Conservation (phyloP, 2,797 vertebrate species). For the Vireo griseus region DNA sequence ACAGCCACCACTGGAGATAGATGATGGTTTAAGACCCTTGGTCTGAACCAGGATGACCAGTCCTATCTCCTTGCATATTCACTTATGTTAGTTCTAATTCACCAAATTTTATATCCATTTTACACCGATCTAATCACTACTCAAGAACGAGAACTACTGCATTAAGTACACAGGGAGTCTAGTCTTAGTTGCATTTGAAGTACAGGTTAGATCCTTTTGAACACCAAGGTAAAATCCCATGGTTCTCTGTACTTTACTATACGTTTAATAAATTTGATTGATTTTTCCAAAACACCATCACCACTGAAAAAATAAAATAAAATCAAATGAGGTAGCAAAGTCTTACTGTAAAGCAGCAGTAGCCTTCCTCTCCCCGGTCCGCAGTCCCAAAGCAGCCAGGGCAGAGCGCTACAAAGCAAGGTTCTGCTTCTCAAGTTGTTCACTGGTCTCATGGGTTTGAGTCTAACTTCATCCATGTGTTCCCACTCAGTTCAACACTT, state of each 20-base stretch:
- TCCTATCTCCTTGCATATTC: background rate
- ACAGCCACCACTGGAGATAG: background rate
- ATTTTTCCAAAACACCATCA: background rate
- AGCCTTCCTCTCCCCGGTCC: background rate
- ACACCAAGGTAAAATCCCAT: background rate
- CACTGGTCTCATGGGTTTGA: background rate
- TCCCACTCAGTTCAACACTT: background rate
- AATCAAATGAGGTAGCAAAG: background rate
- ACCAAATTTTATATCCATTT: background rate
- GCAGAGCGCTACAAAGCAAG: background rate
- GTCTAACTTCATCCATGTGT: background rate
- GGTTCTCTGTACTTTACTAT: background rate
- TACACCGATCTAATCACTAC: background rate
- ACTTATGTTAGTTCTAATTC: background rate
- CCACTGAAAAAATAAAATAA: background rate
- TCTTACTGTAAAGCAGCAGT: conserved; percentile 4
- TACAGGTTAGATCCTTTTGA: background rate
- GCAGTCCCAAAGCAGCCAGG: background rate
- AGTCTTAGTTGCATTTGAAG: background rate
- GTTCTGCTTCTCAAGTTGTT: conserved; percentile 14
- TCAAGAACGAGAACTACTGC: background rate
- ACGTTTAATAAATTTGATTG: background rate
- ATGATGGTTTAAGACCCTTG: background rate
- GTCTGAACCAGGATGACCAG: background rate
- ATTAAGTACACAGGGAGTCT: background rate